Conservation (phyloP, 2,797 vertebrate genomes). For the Apogon hyalosoma region DNA sequence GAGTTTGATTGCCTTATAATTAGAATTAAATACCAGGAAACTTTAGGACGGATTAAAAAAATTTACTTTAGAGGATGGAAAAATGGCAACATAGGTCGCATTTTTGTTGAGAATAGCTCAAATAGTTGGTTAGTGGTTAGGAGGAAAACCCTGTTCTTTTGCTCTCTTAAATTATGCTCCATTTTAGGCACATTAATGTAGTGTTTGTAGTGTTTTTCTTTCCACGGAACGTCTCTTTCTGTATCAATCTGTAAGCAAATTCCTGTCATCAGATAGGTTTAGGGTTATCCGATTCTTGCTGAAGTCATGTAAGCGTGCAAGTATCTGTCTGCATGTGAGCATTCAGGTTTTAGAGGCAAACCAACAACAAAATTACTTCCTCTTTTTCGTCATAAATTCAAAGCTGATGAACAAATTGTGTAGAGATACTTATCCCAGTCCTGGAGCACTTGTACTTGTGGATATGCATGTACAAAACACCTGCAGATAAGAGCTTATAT, state of each 20-base stretch:
- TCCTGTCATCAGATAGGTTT: constrained; percentile 35
- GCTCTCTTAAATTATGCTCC: constrained; percentile 66
- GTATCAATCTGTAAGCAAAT: constrained; percentile 23
- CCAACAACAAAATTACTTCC: constrained; percentile 19
- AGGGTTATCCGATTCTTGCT: constrained; percentile 19
- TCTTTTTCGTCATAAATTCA: constrained; percentile 27
- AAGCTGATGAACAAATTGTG: constrained; percentile 1
- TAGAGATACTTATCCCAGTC: neutral
- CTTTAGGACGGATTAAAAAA: constrained; percentile 59
- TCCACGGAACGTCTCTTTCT: constrained; percentile 39
- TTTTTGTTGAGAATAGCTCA: constrained; percentile 70
- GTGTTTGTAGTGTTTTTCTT: constrained; percentile 57
- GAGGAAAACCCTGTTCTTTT: constrained; percentile 64
- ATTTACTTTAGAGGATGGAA: constrained; percentile 44
- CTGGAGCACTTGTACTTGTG: neutral
- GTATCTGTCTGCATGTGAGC: constrained; percentile 19
- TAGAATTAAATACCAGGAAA: constrained; percentile 50
- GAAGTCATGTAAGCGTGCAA: constrained; percentile 36
- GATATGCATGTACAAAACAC: constrained; percentile 1
- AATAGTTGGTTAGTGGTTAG: constrained; percentile 71
- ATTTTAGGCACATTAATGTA: constrained; percentile 63
- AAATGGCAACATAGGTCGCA: constrained; percentile 48
- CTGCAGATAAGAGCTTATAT: neutral
- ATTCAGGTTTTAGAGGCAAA: constrained; percentile 16
- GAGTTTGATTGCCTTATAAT: constrained; percentile 56